These are phyloP conservation scores for Apogon hyalosoma DNA, from an alignment of 2,797 vertebrate species.

Conservation along the genomic window DNA sequence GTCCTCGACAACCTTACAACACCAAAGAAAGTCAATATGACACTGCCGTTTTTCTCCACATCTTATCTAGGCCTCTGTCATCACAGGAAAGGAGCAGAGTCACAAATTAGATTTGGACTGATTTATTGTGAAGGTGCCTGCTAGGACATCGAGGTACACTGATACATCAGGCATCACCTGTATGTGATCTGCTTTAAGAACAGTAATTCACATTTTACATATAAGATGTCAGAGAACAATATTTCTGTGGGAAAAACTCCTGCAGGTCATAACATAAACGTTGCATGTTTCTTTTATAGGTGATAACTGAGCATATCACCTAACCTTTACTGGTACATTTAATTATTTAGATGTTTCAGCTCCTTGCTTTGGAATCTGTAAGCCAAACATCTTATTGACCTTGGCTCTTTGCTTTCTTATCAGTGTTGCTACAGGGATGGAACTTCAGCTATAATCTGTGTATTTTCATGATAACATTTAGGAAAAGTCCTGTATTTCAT, in stretches of 20 bases:
- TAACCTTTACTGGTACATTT: constrained; percentile 14
- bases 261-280: constrained; percentile 9
- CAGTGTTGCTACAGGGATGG: constrained; percentile 49
- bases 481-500: constrained; percentile 11
- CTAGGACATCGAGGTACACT: constrained; percentile 7
- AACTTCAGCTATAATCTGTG: constrained; percentile 44
- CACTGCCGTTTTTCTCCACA: background rate
- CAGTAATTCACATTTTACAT: constrained; percentile 9
- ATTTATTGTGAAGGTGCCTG: constrained; percentile 38
- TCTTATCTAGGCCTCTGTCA: constrained; percentile 34
- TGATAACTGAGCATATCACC: constrained; percentile 26
- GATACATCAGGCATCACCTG: background rate
- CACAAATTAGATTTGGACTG: constrained; percentile 52
- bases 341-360: constrained; percentile 46
- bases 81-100: constrained; percentile 27
- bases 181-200: constrained; percentile 4
- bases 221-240: background rate
- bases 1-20: background rate
- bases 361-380: constrained; percentile 37
- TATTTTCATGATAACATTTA: constrained; percentile 27
- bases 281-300: constrained; percentile 30
- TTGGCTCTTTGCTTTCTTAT: constrained; percentile 56
- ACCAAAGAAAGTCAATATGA: constrained; percentile 1
- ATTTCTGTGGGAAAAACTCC: constrained; percentile 1
- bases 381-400: constrained; percentile 55